Evolutionary conservation across 2,888 invertebrate genomes (phyloP).

Genomic region (Arenicola marina): DNA sequence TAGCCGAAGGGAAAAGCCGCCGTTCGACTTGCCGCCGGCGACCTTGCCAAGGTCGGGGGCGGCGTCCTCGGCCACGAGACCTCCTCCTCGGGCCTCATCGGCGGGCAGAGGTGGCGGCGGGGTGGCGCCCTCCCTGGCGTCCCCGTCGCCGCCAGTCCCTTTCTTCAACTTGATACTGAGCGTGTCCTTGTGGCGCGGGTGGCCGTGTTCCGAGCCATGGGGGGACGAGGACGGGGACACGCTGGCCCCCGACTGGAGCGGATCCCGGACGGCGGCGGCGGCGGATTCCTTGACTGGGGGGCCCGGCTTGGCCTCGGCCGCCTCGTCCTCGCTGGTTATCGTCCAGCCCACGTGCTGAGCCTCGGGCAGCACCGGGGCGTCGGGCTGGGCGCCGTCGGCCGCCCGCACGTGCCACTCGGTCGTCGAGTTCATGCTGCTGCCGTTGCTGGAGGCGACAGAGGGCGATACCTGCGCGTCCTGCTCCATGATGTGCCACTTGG

Average conservation of each 20-base stretch:
- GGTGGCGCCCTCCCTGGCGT: background rate
- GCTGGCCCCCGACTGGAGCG: background rate
- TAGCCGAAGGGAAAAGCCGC: background rate
- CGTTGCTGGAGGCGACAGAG: conserved; percentile 51
- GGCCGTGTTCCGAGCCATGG: background rate
- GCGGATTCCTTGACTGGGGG: background rate
- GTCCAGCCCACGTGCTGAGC: background rate
- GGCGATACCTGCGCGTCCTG: conserved; percentile 49
- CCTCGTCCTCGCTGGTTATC: too few species aligned
- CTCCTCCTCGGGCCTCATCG: background rate
- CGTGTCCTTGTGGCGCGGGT: too few species aligned
- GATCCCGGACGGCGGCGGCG: background rate
- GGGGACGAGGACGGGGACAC: background rate
- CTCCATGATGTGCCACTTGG: conserved; percentile 51
- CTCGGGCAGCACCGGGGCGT: background rate
- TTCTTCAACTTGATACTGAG: too few species aligned
- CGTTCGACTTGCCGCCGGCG: background rate
- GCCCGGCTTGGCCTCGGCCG: background rate
- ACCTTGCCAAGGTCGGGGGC: background rate
- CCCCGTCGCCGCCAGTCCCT: too few species aligned
- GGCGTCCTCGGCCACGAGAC: background rate
- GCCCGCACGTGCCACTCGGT: conserved; percentile 51
- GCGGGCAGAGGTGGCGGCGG: background rate
- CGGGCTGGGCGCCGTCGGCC: background rate
- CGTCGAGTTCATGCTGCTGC: conserved; percentile 56